These are phyloP conservation scores for Phyllotis vaccarum DNA, from an alignment of 2,797 vertebrate genomes.

Conservation along the genomic window DNA sequence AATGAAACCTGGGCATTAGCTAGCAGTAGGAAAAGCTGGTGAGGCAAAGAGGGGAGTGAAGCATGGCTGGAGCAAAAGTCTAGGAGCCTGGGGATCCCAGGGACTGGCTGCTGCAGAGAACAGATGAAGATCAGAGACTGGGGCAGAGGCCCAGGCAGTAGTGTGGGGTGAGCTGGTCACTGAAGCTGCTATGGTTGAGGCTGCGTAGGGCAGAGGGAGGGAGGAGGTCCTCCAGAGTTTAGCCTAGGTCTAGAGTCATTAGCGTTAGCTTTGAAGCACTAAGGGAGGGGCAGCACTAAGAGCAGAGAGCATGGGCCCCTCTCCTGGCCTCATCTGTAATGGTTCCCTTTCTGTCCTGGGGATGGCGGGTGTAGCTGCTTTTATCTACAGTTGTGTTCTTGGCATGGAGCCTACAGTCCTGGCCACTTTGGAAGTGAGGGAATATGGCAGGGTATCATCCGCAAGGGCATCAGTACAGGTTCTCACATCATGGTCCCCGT, in stretches of 20 bases:
- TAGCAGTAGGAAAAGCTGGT: neutral
- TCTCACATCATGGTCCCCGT: accelerated
- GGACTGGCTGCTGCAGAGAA: neutral
- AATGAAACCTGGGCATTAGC: accelerated
- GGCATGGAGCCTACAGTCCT: too few species aligned
- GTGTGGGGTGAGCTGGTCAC: neutral
- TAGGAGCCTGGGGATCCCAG: neutral
- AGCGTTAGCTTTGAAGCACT: neutral
- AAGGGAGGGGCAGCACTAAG: too few species aligned
- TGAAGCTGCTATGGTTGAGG: accelerated
- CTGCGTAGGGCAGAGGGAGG: neutral
- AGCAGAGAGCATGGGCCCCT: neutral
- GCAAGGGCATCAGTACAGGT: accelerated
- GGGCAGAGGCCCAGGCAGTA: neutral
- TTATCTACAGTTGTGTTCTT: accelerated
- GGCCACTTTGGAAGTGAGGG: neutral
- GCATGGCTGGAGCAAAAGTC: neutral
- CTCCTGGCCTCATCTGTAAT: neutral
- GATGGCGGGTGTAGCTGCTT: neutral
- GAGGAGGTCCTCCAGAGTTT: neutral
- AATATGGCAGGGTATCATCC: neutral
- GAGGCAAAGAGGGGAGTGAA: neutral
- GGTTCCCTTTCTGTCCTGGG: neutral
- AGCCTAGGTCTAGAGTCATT: neutral
- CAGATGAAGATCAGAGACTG: neutral